phyloP scores from a whole-genome alignment of 2,797 vertebrate species.

The Bucorvus abyssinicus region DNA sequence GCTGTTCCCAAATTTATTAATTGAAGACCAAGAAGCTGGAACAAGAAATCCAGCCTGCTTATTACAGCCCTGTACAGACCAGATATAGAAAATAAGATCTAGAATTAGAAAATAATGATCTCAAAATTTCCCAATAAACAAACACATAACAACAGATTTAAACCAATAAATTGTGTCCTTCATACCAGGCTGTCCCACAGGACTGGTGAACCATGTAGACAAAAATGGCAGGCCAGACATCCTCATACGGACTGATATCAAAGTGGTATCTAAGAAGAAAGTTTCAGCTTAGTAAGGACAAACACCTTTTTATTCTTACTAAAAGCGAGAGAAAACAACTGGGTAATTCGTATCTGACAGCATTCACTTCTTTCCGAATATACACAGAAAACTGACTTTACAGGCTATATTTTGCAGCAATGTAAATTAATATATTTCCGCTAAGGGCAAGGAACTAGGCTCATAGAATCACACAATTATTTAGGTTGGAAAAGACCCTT shows the following conservation, averaged over 20 bases:
- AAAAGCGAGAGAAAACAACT: neutral
- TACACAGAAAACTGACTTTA: neutral
- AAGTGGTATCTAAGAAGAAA: conserved; percentile 88
- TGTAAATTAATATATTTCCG: neutral
- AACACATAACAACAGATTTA: neutral
- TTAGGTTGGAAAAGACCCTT: neutral
- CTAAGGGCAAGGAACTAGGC: neutral
- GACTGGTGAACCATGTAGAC: conserved; percentile 96
- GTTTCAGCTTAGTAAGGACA: neutral
- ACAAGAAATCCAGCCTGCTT: neutral
- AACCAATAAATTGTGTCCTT: neutral
- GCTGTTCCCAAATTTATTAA: neutral
- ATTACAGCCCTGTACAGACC: neutral
- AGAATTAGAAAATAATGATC: neutral
- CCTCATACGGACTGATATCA: conserved; percentile 94
- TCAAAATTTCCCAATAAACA: neutral
- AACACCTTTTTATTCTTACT: neutral
- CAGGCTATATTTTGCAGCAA: neutral
- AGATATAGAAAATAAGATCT: neutral
- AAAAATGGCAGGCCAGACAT: conserved; percentile 96
- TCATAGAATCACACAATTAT: neutral
- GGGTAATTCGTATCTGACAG: neutral
- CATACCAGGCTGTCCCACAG: conserved; percentile 93
- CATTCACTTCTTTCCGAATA: neutral
- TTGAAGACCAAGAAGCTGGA: neutral